phyloP scores from a whole-genome alignment of 2,888 invertebrate genomes.

The Amphipyra tragopoginis region DNA sequence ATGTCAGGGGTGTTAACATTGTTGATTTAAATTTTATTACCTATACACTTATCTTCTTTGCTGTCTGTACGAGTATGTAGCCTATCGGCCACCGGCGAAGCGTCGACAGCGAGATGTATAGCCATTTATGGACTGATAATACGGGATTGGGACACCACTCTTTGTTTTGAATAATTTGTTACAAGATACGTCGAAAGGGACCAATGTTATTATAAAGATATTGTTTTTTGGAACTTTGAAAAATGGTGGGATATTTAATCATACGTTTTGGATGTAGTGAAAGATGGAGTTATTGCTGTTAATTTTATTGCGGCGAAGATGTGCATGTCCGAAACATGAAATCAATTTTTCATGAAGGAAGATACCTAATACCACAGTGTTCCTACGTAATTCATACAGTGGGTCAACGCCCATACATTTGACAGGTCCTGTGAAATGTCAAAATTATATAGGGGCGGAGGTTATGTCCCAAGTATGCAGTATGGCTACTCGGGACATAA shows the following conservation, averaged over 20 bases:
- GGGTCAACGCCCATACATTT: no score
- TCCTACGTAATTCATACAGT: no score
- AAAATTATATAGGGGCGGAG: no score
- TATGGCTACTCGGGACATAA: no score
- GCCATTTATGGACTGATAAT: conserved; percentile 44
- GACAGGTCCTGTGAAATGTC: no score
- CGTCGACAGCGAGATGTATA: conserved; percentile 46
- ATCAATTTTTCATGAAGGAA: no score
- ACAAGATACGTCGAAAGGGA: conserved; percentile 42
- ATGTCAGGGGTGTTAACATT: no score
- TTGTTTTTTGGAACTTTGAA: conserved; percentile 42
- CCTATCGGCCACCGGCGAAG: conserved; percentile 55
- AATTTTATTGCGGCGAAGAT: conserved; percentile 25
- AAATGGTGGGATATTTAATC: conserved; percentile 32
- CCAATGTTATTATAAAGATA: conserved; percentile 37
- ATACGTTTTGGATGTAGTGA: conserved; percentile 27
- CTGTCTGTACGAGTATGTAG: conserved; percentile 24
- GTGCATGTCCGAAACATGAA: not conserved
- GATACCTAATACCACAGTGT: no score
- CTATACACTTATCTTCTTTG: conserved; percentile 7
- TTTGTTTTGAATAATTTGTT: conserved; percentile 56
- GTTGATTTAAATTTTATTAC: not conserved
- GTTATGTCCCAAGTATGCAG: no score
- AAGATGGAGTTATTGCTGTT: conserved; percentile 30
- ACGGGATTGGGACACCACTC: conserved; percentile 39